Evolutionary conservation across 2,113 vertebrate genomes (phyloP).

Genomic region (Cheirogaleus medius): DNA sequence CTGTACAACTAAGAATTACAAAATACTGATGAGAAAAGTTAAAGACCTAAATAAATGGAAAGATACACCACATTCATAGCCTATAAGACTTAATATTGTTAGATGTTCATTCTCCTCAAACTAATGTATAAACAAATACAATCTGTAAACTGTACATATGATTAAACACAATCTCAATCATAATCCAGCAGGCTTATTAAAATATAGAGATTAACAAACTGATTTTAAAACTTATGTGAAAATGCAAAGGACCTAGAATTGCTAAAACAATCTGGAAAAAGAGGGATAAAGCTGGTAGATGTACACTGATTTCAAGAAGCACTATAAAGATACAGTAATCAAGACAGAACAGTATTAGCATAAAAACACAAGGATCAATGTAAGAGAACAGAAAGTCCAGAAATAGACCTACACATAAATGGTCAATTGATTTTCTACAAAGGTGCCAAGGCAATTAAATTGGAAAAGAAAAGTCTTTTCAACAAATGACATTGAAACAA

Average conservation of each 20-base stretch:
- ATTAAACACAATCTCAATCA: constrained; percentile 25
- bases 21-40: not conserved
- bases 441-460: constrained; percentile 3
- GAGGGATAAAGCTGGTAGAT: not conserved
- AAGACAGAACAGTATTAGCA: not conserved
- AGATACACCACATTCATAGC: not conserved
- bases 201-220: not conserved
- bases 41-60: not conserved
- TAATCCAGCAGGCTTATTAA: not conserved
- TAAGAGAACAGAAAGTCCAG: not conserved
- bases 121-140: not conserved
- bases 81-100: not conserved
- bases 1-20: not conserved
- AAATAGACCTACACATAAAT: not conserved
- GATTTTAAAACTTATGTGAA: constrained; percentile 2
- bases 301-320: not conserved
- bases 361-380: not conserved
- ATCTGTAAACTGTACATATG: too few relatives aligned
- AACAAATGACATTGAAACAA: not conserved
- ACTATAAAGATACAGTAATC: not conserved
- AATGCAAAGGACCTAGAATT: not conserved
- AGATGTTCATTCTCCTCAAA: not conserved
- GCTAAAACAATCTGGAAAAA: constrained; percentile 29
- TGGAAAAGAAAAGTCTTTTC: not conserved
- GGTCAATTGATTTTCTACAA: not conserved